Percentiles rank a stretch among this genome's conserved stretches.
Conservation (phyloP, 2,797 vertebrate genomes). For the Paratrypauchen microcephalus region DNA sequence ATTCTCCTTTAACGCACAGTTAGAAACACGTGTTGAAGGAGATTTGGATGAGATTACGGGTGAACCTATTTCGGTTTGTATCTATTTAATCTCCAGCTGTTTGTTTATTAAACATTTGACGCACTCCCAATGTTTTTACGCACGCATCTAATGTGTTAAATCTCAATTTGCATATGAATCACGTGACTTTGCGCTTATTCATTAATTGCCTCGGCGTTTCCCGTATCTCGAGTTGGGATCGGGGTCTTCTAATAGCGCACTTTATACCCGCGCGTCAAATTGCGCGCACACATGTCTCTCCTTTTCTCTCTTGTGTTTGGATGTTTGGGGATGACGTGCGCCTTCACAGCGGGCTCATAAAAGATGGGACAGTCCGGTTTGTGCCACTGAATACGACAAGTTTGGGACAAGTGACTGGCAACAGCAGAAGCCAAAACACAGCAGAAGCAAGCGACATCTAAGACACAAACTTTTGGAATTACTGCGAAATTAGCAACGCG, state of each 20-base stretch:
- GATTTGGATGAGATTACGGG: background rate
- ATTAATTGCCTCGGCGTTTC: background rate
- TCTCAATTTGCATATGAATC: background rate
- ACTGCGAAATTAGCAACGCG: background rate
- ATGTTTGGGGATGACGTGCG: constrained; percentile 66
- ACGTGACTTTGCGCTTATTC: background rate
- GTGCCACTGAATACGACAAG: constrained; percentile 28
- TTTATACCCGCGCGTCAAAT: background rate
- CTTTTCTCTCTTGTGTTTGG: constrained; percentile 12
- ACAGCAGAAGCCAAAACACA: background rate
- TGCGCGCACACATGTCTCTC: background rate
- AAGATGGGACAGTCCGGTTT: constrained; percentile 53
- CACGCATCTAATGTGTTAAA: background rate
- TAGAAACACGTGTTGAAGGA: no score
- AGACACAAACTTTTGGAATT: background rate
- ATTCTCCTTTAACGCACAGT: no score
- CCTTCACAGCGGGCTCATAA: constrained; percentile 48
- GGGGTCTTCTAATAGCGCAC: background rate
- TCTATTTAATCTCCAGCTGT: background rate
- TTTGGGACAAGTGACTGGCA: background rate
- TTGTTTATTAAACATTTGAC: background rate
- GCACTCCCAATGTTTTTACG: background rate
- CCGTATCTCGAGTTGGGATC: background rate
- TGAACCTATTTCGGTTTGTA: background rate
- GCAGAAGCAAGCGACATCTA: background rate